Conservation (phyloP, 2,113 vertebrate genomes). For the Henicopernis longicauda region DNA sequence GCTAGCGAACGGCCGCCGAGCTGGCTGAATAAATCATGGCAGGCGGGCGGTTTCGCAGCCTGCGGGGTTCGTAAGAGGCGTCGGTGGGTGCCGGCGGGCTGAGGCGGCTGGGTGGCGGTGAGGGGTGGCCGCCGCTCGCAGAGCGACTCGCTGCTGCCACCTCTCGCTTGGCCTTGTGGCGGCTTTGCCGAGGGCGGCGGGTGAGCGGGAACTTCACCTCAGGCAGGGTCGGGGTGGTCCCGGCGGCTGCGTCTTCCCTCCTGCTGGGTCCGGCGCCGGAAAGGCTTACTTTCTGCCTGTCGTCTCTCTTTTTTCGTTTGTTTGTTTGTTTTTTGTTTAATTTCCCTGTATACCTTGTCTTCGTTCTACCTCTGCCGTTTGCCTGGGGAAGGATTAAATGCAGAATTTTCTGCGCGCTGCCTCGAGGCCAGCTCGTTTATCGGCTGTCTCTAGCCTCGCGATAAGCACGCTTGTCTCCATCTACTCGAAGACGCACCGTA, state of each 20-base stretch:
- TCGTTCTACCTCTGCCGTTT: not conserved
- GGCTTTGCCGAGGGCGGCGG: not conserved
- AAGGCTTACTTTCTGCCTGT: not conserved
- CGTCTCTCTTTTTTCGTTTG: not conserved
- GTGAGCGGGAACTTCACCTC: not conserved
- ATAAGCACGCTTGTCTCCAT: not conserved
- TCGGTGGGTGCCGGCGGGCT: not conserved
- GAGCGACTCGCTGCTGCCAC: conserved; percentile 74
- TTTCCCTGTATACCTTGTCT: not conserved
- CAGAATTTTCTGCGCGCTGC: not conserved
- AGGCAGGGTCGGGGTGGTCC: too few species aligned
- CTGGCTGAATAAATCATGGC: not conserved
- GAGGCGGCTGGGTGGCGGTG: not conserved
- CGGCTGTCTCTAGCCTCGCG: not conserved
- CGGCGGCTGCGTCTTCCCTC: not conserved
- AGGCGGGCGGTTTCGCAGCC: too few species aligned
- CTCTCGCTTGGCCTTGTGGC: conserved; percentile 59
- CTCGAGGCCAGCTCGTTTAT: not conserved
- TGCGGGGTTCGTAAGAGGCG: not conserved
- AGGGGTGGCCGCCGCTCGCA: not conserved
- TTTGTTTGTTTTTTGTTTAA: not conserved
- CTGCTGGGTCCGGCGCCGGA: not conserved
- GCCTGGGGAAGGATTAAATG: not conserved
- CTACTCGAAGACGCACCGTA: not conserved
- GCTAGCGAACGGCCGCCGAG: not conserved